Evolutionary conservation across 1,140 invertebrate genomes (phyloP).

Genomic region (Drosophila bifasciata): DNA sequence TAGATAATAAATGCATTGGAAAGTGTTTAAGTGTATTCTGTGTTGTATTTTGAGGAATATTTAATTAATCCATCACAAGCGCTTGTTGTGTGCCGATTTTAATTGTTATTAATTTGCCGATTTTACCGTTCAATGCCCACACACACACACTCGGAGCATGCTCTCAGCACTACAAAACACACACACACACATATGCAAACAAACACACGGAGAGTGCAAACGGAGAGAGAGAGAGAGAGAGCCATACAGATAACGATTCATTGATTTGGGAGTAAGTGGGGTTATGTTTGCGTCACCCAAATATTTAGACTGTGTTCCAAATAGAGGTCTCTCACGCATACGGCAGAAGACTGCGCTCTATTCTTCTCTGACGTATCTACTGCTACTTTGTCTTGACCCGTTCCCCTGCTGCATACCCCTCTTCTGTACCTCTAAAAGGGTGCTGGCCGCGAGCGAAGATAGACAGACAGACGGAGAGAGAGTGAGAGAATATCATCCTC

Average conservation of each 20-base stretch:
- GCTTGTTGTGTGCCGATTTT: conserved; percentile 52
- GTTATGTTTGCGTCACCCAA: conserved; percentile 81
- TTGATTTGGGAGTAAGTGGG: conserved; percentile 65
- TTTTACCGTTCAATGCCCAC: conserved; percentile 45
- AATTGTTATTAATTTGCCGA: conserved; percentile 76
- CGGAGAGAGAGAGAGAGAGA: conserved; percentile 6
- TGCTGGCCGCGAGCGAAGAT: not conserved
- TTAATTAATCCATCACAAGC: conserved; percentile 65
- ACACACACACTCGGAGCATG: conserved; percentile 2
- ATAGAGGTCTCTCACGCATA: conserved; percentile 14
- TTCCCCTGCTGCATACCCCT: too few relatives aligned
- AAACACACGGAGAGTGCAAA: conserved; percentile 22
- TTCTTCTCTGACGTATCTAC: conserved; percentile 17
- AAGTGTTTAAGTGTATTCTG: conserved; percentile 43
- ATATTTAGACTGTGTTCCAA: conserved; percentile 59
- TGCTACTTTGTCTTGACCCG: not conserved
- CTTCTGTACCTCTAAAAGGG: not conserved
- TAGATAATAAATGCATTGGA: conserved; percentile 43
- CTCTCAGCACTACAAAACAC: too few relatives aligned
- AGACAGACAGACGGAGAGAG: conserved; percentile 12
- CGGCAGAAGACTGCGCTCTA: conserved; percentile 27
- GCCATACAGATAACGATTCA: conserved; percentile 33
- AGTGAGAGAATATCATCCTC: not conserved
- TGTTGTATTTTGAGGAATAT: conserved; percentile 50
- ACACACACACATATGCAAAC: conserved; percentile 13